phyloP scores from a whole-genome alignment of 2,113 vertebrate species.

The Peromyscus californicus region DNA sequence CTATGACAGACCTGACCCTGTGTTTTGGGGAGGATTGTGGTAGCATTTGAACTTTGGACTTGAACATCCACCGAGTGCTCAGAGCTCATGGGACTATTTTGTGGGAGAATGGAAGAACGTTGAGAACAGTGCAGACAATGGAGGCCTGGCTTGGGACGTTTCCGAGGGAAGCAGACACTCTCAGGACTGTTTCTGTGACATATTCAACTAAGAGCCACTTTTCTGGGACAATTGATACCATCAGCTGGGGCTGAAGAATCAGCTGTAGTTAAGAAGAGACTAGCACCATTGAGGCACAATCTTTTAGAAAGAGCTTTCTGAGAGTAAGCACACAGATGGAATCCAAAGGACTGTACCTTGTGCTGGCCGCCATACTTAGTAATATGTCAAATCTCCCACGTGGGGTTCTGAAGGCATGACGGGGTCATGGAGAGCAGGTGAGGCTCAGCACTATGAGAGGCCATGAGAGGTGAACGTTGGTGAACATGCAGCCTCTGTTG shows the following conservation, averaged over 20 bases:
- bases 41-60: neutral
- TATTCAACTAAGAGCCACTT: neutral
- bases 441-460: neutral
- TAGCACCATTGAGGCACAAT: neutral
- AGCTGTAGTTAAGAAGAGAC: neutral
- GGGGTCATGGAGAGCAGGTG: neutral
- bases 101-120: neutral
- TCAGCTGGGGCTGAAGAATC: neutral
- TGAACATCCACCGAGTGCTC: neutral
- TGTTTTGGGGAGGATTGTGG: neutral
- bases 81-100: neutral
- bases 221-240: neutral
- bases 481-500: neutral
- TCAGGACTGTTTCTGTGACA: neutral
- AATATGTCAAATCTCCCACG: neutral
- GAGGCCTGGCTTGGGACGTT: neutral
- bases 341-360: too few species aligned
- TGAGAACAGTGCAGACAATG: too few species aligned
- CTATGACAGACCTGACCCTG: neutral
- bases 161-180: neutral
- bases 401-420: neutral
- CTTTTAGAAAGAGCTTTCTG: neutral
- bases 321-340: neutral
- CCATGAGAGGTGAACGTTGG: neutral
- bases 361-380: neutral